phyloP scores from a whole-genome alignment of 2,888 invertebrate species.

The Melanchra persicariae region DNA sequence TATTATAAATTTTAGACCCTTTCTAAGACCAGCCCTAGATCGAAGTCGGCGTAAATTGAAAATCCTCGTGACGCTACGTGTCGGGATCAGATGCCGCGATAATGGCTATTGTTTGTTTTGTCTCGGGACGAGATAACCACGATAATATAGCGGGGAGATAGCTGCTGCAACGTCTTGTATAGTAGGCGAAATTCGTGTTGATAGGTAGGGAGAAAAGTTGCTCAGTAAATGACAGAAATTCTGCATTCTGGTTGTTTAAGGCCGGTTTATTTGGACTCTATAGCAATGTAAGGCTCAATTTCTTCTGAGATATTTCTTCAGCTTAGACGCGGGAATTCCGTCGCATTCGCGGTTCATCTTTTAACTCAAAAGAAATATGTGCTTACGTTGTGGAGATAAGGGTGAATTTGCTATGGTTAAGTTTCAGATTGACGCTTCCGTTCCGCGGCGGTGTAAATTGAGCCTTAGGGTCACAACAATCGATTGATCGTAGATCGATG shows the following conservation, averaged over 20 bases:
- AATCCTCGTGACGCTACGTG: slow-evolving; percentile 79
- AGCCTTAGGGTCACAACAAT: no score
- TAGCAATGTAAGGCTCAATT: no score
- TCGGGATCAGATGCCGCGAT: slow-evolving; percentile 72
- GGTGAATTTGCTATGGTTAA: no score
- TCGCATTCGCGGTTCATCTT: no score
- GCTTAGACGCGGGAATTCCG: no score
- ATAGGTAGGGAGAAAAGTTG: not conserved
- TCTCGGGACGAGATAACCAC: slow-evolving; percentile 57
- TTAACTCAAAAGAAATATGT: no score
- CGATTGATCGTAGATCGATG: no score
- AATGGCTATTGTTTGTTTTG: slow-evolving; percentile 72
- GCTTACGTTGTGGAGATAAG: no score
- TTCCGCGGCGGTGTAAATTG: no score
- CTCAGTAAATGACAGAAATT: not conserved
- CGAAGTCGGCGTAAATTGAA: slow-evolving; percentile 76
- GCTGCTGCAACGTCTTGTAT: slow-evolving; percentile 2
- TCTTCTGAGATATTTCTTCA: no score
- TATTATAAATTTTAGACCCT: not conserved
- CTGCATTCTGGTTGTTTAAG: not conserved
- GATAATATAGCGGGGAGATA: slow-evolving; percentile 53
- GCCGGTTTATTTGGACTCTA: not conserved
- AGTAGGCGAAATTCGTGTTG: not conserved
- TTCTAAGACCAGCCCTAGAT: slow-evolving; percentile 58
- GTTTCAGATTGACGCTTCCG: no score